phyloP scores from a whole-genome alignment of 2,888 invertebrate genomes.

The Xanthorhoe spadicearia region DNA sequence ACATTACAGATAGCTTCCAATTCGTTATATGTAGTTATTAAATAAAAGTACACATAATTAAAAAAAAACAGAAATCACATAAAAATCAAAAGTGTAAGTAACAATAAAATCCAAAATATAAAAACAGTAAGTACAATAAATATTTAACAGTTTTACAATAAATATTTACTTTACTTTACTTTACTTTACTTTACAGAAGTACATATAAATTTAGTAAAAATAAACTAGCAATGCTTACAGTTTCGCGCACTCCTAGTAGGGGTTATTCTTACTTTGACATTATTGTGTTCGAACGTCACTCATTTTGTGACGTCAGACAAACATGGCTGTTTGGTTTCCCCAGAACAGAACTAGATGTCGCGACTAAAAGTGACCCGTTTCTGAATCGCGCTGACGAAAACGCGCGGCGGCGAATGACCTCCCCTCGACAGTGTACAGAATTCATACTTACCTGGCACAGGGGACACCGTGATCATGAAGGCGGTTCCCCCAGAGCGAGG shows the following conservation, averaged over 20 bases:
- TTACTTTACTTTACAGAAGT: no score
- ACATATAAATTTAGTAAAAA: no score
- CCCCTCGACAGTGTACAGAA: not conserved
- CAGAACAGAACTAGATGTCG: slow-evolving; percentile 8
- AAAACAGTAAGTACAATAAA: no score
- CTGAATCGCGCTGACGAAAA: slow-evolving; percentile 19
- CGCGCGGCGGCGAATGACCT: not conserved
- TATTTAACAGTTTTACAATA: no score
- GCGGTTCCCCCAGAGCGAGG: slow-evolving; percentile 16
- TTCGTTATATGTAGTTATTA: no score
- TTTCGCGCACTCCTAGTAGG: not conserved
- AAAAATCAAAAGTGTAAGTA: no score
- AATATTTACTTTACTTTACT: no score
- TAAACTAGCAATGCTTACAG: no score
- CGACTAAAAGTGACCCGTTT: not conserved
- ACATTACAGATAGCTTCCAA: no score
- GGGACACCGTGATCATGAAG: slow-evolving; percentile 21
- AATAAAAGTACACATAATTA: no score
- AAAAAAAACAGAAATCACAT: no score
- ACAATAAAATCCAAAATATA: no score
- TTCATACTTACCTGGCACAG: slow-evolving; percentile 22
- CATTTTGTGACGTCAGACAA: slow-evolving; percentile 7
- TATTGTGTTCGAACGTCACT: not conserved
- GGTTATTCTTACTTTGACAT: not conserved
- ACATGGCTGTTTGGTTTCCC: not conserved